Evolutionary conservation across 2,888 invertebrate species (phyloP).

Genomic region (Pheosia tremula): DNA sequence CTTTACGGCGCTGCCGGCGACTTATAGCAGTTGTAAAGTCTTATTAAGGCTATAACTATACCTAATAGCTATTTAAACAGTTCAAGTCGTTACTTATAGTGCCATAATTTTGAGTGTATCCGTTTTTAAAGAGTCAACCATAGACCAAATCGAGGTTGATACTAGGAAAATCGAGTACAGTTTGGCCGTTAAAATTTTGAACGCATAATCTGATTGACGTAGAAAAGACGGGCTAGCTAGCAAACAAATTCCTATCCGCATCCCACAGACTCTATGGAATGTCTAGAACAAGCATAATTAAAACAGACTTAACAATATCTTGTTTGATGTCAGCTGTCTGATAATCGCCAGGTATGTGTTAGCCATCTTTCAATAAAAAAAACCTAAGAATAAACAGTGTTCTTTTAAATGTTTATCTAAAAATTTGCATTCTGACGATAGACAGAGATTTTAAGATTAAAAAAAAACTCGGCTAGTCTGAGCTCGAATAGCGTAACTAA

Average conservation of each 20-base stretch:
- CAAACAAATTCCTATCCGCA: neutral
- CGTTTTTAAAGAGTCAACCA: too few species aligned
- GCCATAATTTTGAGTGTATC: too few species aligned
- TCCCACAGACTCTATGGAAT: constrained; percentile 1
- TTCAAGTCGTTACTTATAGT: too few species aligned
- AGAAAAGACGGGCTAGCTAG: neutral
- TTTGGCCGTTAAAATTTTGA: neutral
- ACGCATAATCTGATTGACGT: neutral
- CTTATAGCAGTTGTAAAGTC: too few species aligned
- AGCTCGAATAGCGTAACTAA: neutral
- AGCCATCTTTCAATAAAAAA: constrained; percentile 2
- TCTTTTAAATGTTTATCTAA: neutral
- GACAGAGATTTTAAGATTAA: neutral
- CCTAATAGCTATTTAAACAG: too few species aligned
- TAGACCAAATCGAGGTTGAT: too few species aligned
- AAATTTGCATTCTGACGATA: neutral
- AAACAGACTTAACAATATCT: neutral
- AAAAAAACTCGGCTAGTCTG: neutral
- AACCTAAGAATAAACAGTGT: neutral
- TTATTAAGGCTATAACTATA: too few species aligned
- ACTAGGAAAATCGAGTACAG: too few species aligned
- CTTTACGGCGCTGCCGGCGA: too few species aligned
- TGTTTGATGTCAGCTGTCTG: constrained; percentile 1
- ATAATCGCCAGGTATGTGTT: neutral
- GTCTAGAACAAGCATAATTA: neutral